These are phyloP conservation scores for Aulostomus chinensis DNA, from an alignment of 2,797 vertebrate species.

Conservation along the genomic window DNA sequence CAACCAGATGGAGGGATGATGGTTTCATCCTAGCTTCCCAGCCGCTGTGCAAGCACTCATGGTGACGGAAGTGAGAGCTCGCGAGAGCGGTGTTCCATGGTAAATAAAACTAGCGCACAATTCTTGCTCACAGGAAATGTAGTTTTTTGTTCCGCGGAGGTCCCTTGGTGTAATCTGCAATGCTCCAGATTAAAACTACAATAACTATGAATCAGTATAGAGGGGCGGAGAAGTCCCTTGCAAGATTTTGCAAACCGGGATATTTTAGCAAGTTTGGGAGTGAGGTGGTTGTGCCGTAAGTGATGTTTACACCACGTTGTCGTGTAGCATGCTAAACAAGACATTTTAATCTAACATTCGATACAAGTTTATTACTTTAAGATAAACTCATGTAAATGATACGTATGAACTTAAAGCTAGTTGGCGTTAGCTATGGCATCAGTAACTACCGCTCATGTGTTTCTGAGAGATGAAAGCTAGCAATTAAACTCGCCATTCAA, in stretches of 20 bases:
- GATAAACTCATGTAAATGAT: no score
- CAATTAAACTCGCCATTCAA: no score
- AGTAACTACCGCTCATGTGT: no score
- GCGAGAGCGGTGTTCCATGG: fast-evolving
- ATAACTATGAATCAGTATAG: constrained; percentile 1
- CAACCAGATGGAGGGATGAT: not conserved
- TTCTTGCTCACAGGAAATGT: constrained; percentile 50
- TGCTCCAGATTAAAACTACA: constrained; percentile 47
- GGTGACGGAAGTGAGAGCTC: fast-evolving
- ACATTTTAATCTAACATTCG: no score
- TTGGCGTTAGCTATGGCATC: no score
- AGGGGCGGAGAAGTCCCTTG: constrained; percentile 18
- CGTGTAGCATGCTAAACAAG: no score
- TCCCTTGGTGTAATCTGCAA: fast-evolving
- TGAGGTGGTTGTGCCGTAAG: no score
- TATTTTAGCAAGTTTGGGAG: constrained; percentile 19
- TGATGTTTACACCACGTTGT: no score
- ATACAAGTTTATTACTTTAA: no score
- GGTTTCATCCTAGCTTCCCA: fast-evolving
- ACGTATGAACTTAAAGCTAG: no score
- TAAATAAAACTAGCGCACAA: constrained; percentile 8
- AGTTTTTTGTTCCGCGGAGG: constrained; percentile 22
- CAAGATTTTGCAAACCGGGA: constrained; percentile 69
- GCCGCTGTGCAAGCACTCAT: fast-evolving
- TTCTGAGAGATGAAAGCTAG: no score